Percentiles rank a stretch among this genome's conserved stretches.
These are phyloP conservation scores for Patella vulgata DNA, from an alignment of 1,140 invertebrate genomes.

Conservation along the genomic window DNA sequence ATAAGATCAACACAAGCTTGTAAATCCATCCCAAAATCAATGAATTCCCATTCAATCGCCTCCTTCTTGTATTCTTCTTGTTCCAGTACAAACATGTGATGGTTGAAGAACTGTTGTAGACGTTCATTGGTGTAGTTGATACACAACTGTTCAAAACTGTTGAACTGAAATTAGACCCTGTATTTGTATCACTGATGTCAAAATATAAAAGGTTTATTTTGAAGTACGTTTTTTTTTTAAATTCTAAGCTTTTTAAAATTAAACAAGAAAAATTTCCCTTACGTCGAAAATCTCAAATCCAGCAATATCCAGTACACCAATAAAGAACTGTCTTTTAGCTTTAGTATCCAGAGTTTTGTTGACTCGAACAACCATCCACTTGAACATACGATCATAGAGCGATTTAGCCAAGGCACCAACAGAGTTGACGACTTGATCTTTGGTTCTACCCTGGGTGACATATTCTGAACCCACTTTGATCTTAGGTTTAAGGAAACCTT, in stretches of 20 bases:
- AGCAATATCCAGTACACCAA: slow-evolving; percentile 99
- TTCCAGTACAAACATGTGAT: slow-evolving; percentile 99
- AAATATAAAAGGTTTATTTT: not conserved
- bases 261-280: not conserved
- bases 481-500: slow-evolving; percentile 71
- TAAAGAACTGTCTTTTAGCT: slow-evolving; percentile 96
- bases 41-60: slow-evolving; percentile 98
- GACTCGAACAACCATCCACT: slow-evolving; percentile 97
- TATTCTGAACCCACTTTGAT: slow-evolving; percentile 84
- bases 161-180: slow-evolving; percentile 82
- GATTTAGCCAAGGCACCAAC: slow-evolving; percentile 96
- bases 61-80: slow-evolving; percentile 99
- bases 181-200: not conserved
- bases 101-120: slow-evolving; percentile 99
- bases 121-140: slow-evolving; percentile 99
- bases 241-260: not conserved
- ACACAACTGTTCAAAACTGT: slow-evolving; percentile 99
- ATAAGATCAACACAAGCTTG: slow-evolving; percentile 98
- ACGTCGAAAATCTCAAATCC: slow-evolving; percentile 99
- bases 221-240: not conserved
- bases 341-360: slow-evolving; percentile 98
- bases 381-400: slow-evolving; percentile 95
- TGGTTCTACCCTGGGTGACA: slow-evolving; percentile 97
- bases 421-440: slow-evolving; percentile 90
- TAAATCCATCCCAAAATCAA: slow-evolving; percentile 99